Evolutionary conservation across 2,888 invertebrate genomes (phyloP), one percentile per base, ranked within the genome.

Genomic region (Lasioglossum figueresi): DNA sequence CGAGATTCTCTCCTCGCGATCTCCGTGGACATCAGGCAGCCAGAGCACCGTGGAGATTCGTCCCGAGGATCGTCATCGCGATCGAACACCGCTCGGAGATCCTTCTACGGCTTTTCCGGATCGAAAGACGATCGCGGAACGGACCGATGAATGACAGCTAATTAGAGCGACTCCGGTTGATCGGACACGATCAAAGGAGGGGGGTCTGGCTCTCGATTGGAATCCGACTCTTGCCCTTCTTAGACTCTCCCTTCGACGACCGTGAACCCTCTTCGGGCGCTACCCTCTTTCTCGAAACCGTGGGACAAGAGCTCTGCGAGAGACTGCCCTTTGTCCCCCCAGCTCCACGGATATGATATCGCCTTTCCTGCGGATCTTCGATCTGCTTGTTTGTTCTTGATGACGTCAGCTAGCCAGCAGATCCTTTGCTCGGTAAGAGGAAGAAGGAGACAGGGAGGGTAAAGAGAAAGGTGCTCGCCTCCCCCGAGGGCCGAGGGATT

Each of bases 381-480:
- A 84, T 88, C 88, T 82, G 75, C 82, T 86, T 89, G 89, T 88
- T 88, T 87, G 85, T 85, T 82, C 83, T 70, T 37, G 87, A 89
- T 88, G 88, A 89, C 88, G 89, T 89, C 89, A 84, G 86, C 83
- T 87, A 78, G 70, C 84, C 84, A 27, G 80, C 76, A 87, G 83
- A 88, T 88, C 86, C 81, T 78, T 77, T 73, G 56, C 84, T 63
- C 63, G 6, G 63, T 5, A 16, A 31, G 6, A 12, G 14, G 31
- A 14, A 19, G 12, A 27, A 0, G 1, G 59, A 63, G 27, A 31
- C 6, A 14, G 14, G 0, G 16, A 63, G 2, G 31, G 2, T 31
- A 19, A 31, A 63, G 16, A 31, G 63, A 31, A 31, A 31, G 14
- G 14, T 56, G 34, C 31, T 66, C 73, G 68, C 66, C 72, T 68